Evolutionary conservation across 1,140 invertebrate genomes (phyloP), one percentile per base, ranked within the genome.

Genomic region (Choristoneura fumiferana): DNA sequence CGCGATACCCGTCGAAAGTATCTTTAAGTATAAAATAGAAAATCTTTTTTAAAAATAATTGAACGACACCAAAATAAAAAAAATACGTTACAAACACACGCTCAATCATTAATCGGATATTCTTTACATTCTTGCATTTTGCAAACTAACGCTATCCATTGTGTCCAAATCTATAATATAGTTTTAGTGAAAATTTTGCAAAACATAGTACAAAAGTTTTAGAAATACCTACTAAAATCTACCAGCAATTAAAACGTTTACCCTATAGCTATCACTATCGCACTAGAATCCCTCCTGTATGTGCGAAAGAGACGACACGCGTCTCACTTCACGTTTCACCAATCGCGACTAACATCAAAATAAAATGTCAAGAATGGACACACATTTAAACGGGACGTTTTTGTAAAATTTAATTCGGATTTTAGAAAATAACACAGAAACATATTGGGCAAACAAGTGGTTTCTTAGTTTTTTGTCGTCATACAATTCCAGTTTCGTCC

Each of bases 171-270:
- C 76, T 86, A 84, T 83, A 72, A 70, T 76, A 74, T 70, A 69
- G 65, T 72, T 77, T 82, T 76, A 89, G 85, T 89, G 85, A 85
- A 87, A 86, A 86, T 88, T 87, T 89, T 74, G 86, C 86, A 89
- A 89, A 89, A 89, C 84, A 87, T 88, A 88, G 86, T 89, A 89
- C 78, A 89, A 89, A 87, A 87, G 67, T 85, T 88, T 83, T 84
- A 86, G 84, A 87, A 87, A 89, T 87, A 83, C 71, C 81, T 81
- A 83, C 78, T 73, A 79, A 73, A 78, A 69, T 17, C 84, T 87
- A 85, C 82, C 85, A 87, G 84, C 82, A 76, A 84, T 73, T 71
- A 77, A 85, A 82, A 78, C 62, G 22, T 79, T 71, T 82, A 84
- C 79, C 75, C 79, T 84, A 84, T 73, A 66, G 71, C 72, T 76